Evolutionary conservation across 2,888 invertebrate genomes (phyloP).

Genomic region (Lochmaea capreae): DNA sequence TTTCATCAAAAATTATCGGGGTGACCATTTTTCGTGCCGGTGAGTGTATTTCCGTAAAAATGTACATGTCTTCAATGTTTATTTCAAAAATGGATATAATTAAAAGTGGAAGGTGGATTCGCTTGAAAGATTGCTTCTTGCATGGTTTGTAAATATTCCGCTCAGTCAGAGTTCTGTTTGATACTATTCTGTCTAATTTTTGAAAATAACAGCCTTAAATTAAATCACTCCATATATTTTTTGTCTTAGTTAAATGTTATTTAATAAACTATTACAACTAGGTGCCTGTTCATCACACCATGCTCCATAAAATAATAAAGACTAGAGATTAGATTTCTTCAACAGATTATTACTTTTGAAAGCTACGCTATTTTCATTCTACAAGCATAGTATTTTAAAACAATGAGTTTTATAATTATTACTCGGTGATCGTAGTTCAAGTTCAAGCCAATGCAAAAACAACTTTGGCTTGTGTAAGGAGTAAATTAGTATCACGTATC

Average conservation of each 20-base stretch:
- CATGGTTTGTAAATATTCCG: no score
- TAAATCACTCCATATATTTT: neutral
- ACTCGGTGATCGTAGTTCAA: conserved; percentile 5
- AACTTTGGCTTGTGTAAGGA: conserved; percentile 1
- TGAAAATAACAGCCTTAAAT: no score
- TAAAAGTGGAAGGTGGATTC: no score
- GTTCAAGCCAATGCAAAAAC: conserved; percentile 2
- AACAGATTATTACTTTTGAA: neutral
- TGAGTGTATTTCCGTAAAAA: no score
- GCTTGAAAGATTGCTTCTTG: no score
- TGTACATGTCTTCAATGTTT: no score
- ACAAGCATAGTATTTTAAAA: neutral
- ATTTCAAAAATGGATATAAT: no score
- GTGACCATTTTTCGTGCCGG: no score
- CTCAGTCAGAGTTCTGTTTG: no score
- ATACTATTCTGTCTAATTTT: no score
- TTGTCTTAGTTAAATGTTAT: neutral
- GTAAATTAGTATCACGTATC: conserved; percentile 13
- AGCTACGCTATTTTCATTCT: neutral
- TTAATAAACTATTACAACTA: neutral
- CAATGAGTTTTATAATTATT: conserved; percentile 1
- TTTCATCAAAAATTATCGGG: no score
- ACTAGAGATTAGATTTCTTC: neutral
- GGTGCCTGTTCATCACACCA: neutral
- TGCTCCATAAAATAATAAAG: neutral